A percentile compares a stretch with the other conserved stretches of the same genome.
phyloP scores from a whole-genome alignment of 1,140 invertebrate species.

The Philopotamus ludificatus region DNA sequence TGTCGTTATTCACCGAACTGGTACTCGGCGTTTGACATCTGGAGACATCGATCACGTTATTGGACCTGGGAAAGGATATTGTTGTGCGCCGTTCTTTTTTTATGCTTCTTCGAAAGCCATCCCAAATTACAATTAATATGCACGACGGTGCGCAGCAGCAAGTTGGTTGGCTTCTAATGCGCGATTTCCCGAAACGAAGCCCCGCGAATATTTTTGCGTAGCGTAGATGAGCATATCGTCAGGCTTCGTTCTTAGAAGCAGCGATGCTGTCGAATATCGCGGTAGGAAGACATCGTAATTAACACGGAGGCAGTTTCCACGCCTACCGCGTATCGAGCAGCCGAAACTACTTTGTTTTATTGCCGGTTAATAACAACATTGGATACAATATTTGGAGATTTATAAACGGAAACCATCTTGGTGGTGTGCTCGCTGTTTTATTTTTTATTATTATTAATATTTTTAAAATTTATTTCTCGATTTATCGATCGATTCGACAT shows the following conservation, averaged over 20 bases:
- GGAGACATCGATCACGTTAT: too few relatives aligned
- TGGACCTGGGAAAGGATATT: constrained; percentile 23
- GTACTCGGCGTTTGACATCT: too few relatives aligned
- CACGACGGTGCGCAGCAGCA: neutral
- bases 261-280: neutral
- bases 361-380: constrained; percentile 35
- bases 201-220: constrained; percentile 20
- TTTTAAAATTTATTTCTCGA: neutral
- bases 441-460: neutral
- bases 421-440: neutral
- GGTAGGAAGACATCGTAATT: constrained; percentile 31
- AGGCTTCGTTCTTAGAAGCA: constrained; percentile 5
- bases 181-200: constrained; percentile 12
- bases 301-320: constrained; percentile 17
- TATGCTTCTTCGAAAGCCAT: constrained; percentile 12
- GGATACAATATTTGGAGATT: constrained; percentile 32
- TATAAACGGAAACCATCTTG: constrained; percentile 4
- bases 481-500: neutral
- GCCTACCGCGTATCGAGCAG: constrained; percentile 35
- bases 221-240: constrained; percentile 7
- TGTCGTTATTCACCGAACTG: too few relatives aligned
- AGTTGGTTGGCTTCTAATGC: neutral
- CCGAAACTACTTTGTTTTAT: constrained; percentile 35
- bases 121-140: constrained; percentile 14
- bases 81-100: neutral